phyloP scores from a whole-genome alignment of 2,797 vertebrate genomes.

The Pantherophis alleghaniensis region DNA sequence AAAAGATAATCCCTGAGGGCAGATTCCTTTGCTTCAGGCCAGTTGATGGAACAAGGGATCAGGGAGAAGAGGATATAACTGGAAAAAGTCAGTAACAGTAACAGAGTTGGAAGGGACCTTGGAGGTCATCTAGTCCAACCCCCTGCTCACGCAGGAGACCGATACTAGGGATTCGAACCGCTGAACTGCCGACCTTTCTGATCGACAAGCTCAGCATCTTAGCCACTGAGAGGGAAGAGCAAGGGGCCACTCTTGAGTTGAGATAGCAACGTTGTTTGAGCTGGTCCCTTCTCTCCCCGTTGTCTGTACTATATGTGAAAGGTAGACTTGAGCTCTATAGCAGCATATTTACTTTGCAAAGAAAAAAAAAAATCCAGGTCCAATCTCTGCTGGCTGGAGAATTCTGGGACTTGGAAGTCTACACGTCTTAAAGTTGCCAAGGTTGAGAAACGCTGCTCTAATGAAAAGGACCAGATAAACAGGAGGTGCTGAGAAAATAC shows the following conservation, averaged over 20 bases:
- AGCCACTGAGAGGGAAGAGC: neutral
- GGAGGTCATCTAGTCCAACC: no score
- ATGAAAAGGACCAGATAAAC: neutral
- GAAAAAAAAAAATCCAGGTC: neutral
- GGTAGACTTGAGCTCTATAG: neutral
- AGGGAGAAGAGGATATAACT: neutral
- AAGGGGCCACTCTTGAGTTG: neutral
- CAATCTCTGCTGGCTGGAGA: neutral
- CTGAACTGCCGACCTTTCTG: no score
- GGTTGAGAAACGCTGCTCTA: neutral
- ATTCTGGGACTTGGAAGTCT: neutral
- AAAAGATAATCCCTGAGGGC: neutral
- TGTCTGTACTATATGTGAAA: neutral
- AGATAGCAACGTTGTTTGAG: neutral
- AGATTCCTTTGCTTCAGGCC: neutral
- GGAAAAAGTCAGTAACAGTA: no score
- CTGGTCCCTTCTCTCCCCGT: neutral
- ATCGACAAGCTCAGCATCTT: no score
- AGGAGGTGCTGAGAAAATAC: neutral
- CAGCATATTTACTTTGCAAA: neutral
- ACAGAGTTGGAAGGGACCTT: no score
- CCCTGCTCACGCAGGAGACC: no score
- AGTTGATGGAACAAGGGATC: neutral
- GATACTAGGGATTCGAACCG: no score
- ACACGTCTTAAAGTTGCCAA: neutral